phyloP scores from a whole-genome alignment of 2,113 vertebrate species.

The Pardalotus punctatus region DNA sequence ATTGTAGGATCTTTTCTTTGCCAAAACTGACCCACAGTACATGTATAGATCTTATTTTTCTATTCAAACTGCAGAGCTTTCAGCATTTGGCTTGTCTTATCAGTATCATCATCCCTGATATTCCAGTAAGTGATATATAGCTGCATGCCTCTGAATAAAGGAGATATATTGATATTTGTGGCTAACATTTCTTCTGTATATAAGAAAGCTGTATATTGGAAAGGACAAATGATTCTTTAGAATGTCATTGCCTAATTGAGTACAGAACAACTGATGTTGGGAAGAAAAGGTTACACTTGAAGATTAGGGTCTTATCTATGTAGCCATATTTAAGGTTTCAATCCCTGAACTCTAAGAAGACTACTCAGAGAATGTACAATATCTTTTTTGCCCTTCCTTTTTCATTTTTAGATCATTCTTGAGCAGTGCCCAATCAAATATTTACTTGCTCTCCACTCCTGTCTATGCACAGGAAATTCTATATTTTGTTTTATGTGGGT shows the following conservation, averaged over 20 bases:
- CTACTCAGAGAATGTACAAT: neutral
- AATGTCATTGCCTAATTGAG: neutral
- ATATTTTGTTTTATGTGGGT: neutral
- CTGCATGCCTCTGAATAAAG: neutral
- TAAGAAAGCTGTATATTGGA: neutral
- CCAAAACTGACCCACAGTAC: neutral
- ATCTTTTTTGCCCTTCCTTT: neutral
- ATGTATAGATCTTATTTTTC: neutral
- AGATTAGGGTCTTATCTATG: neutral
- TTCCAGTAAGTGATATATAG: neutral
- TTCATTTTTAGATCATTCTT: neutral
- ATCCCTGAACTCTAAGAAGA: neutral
- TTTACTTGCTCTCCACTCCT: neutral
- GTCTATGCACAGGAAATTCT: neutral
- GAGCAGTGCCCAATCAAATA: neutral
- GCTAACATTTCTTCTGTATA: neutral
- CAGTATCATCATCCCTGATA: neutral
- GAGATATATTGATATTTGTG: neutral
- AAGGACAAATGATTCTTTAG: neutral
- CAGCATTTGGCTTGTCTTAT: slow-evolving; percentile 22
- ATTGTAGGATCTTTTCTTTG: neutral
- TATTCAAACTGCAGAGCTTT: neutral
- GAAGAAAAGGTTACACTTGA: neutral
- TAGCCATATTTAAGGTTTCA: neutral
- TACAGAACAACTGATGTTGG: neutral